Evolutionary conservation across 1,140 invertebrate genomes (phyloP).

Genomic region (Ips typographus): DNA sequence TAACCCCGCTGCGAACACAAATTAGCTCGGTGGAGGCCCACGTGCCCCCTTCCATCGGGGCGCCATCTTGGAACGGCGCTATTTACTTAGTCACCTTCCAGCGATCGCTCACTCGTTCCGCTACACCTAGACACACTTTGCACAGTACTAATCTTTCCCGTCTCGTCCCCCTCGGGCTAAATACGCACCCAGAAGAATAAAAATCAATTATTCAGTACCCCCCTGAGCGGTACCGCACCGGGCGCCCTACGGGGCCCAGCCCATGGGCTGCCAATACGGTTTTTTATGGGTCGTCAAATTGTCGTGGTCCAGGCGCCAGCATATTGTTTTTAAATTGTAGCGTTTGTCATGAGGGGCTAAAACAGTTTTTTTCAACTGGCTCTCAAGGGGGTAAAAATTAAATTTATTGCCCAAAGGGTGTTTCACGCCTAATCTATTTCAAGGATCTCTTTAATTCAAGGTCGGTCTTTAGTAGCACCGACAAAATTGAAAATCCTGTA

Average conservation of each 20-base stretch:
- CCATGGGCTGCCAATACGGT: conserved; percentile 28
- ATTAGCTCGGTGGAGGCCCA: conserved; percentile 53
- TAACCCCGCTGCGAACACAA: conserved; percentile 65
- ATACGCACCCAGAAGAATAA: conserved; percentile 6
- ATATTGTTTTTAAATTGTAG: neutral
- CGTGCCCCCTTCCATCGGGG: conserved; percentile 17
- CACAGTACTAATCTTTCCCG: neutral
- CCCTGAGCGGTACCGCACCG: conserved; percentile 13
- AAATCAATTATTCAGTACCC: conserved; percentile 26
- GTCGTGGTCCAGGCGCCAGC: conserved; percentile 23
- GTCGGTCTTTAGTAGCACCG: too few species aligned
- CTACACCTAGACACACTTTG: neutral
- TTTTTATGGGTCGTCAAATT: conserved; percentile 19
- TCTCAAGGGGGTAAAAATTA: too few species aligned
- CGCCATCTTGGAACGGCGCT: conserved; percentile 18
- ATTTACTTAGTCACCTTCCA: conserved; percentile 17
- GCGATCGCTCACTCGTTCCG: neutral
- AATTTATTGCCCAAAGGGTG: too few species aligned
- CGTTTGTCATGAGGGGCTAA: too few species aligned
- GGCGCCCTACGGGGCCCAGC: conserved; percentile 14
- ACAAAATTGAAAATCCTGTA: too few species aligned
- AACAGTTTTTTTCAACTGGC: too few species aligned
- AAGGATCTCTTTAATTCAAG: too few species aligned
- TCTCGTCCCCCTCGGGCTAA: neutral
- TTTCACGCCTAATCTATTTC: too few species aligned